Evolutionary conservation across 2,888 invertebrate species (phyloP), one percentile per base, ranked within the genome.

Genomic region (Athrips mouffetella): DNA sequence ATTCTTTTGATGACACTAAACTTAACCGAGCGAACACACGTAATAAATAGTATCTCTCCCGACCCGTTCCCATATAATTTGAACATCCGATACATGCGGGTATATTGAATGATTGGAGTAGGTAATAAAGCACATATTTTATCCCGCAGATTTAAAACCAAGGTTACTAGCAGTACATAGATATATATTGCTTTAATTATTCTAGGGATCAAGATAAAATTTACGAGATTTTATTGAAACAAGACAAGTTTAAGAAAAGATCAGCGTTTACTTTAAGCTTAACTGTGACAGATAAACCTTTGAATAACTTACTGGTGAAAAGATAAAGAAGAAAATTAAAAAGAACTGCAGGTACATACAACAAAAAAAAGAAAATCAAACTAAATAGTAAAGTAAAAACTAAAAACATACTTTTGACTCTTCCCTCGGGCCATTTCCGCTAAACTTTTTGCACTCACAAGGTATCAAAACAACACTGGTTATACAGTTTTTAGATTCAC

Each of bases 371-470:
- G 45, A 50, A 49, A 31, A 54, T 47, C 46, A 37, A 3, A 35
- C 6, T 15, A 39, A 3, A 23, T 23, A 40, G 5, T 18, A 52
- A 58, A 49, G 1, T 61, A 45, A 46, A 58, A 62, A 64, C 40
- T 54, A 63, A n/a, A n/a, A 63, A 79, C 81, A 65, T 80, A 79
- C 83, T 69, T 72, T 73, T 80, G 80, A 62, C 56, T 75, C 57
- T 82, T 82, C 70, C 73, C 77, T 59, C 83, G 70, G 49, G 73
- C 74, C 83, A 83, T 83, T 67, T 70, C 67, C 73, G 69, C 63
- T 53, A 54, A 54, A 53, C 61, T 56, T 45, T 65, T 49, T 41
- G 47, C 56, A 65, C 73, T 65, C 71, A 70, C 63, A 59, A 60
- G 59, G 51, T 57, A 46, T 41, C 18, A 50, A 54, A 54, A 55